These are phyloP conservation scores for Mycogona germanica DNA, from an alignment of 2,888 invertebrate genomes.

Conservation along the genomic window DNA sequence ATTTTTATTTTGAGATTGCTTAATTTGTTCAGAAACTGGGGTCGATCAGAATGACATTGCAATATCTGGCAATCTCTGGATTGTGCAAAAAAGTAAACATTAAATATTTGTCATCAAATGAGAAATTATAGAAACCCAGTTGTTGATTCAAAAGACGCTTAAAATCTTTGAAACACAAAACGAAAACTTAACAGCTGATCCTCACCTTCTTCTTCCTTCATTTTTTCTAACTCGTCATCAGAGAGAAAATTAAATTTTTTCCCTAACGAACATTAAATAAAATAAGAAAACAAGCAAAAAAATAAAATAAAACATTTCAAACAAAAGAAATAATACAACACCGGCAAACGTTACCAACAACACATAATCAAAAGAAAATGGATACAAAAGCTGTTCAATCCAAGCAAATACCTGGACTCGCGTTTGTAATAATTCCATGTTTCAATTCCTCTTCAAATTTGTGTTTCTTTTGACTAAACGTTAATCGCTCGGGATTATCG, in stretches of 20 bases:
- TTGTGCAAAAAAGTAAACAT: neutral
- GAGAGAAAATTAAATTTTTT: slow-evolving; percentile 89
- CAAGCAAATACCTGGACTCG: slow-evolving; percentile 56
- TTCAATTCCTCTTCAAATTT: slow-evolving; percentile 95
- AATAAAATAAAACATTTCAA: slow-evolving; percentile 3
- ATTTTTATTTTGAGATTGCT: too few relatives aligned
- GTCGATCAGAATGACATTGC: too few relatives aligned
- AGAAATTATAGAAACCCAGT: neutral
- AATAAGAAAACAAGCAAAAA: slow-evolving; percentile 19
- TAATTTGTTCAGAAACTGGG: neutral
- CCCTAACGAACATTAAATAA: slow-evolving; percentile 43
- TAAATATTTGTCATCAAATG: neutral
- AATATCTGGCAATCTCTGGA: too few relatives aligned
- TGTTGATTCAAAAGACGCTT: neutral
- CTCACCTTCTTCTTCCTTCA: slow-evolving; percentile 75
- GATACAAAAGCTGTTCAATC: neutral
- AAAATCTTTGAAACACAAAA: neutral
- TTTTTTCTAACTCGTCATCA: slow-evolving; percentile 83
- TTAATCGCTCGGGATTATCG: slow-evolving; percentile 55
- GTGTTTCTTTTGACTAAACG: slow-evolving; percentile 84
- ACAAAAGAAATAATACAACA: slow-evolving; percentile 9
- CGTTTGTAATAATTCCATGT: slow-evolving; percentile 69
- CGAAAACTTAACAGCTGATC: slow-evolving; percentile 3
- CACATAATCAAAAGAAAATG: neutral
- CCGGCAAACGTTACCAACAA: neutral